Conservation (phyloP, 2,888 invertebrate genomes). For the Argynnis bischoffii region DNA sequence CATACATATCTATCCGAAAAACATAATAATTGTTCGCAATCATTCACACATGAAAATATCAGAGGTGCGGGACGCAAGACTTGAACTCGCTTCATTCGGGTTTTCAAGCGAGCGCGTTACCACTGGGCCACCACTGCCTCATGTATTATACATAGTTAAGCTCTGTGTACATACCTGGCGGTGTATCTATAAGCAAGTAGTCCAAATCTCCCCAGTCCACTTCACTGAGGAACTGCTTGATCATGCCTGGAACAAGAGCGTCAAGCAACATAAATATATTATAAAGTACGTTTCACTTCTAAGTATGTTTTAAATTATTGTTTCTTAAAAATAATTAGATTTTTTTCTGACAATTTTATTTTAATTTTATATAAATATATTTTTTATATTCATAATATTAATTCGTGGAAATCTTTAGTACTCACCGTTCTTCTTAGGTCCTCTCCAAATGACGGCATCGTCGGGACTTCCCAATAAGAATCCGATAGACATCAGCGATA, state of each 20-base stretch:
- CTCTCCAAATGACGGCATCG: constrained; percentile 99
- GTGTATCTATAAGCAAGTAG: constrained; percentile 95
- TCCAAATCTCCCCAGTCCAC: constrained; percentile 97
- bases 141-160: too few relatives aligned
- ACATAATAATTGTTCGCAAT: too few relatives aligned
- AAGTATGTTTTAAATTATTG: not conserved
- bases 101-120: too few relatives aligned
- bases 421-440: constrained; percentile 97
- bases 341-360: not conserved
- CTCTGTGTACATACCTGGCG: constrained; percentile 85
- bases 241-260: constrained; percentile 86
- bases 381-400: not conserved
- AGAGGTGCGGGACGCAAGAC: too few relatives aligned
- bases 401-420: not conserved
- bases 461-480: constrained; percentile 93
- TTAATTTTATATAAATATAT: not conserved
- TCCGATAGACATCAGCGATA: constrained; percentile 98
- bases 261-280: not conserved
- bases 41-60: too few relatives aligned
- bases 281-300: not conserved
- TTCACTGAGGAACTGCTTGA: constrained; percentile 96
- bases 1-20: too few relatives aligned
- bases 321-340: not conserved
- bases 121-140: too few relatives aligned
- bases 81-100: too few relatives aligned